Evolutionary conservation across 2,888 invertebrate species (phyloP), one percentile per base, ranked within the genome.

Genomic region (Agrotis exclamationis): DNA sequence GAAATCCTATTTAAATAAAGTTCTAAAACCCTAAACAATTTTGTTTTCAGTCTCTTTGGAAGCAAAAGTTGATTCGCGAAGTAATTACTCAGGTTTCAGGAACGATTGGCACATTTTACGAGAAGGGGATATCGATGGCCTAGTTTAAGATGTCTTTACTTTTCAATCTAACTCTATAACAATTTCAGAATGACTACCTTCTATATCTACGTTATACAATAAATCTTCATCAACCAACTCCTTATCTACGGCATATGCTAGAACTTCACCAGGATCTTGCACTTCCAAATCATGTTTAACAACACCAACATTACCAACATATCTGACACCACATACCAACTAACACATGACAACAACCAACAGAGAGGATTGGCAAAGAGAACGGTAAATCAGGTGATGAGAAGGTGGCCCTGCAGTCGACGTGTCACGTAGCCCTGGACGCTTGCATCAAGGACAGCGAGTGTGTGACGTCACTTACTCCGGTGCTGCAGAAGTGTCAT

Each of bases 401-500:
- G 72, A 96, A 96, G 91, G 95, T 97, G 90, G 97, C 97, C 50
- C 97, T 97, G 75, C 97, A 98, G 95, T 98, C 98, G 88, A 99
- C 99, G 85, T 99, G 99, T 94, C 98, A 98, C 94, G 97, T 98
- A 84, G 98, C 98, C 60, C 96, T 98, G 96, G 97, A 98, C 89
- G 97, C 97, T 76, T 98, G 98, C 95, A 98, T 98, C 94, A 98
- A 97, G 93, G 98, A 98, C 95, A 97, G 97, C 87, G 97, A 97
- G 90, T 99, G 99, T 92, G 97, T 97, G 91, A 96, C 97, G 86
- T 97, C 98, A 70, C 96, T 99, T 88, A 98, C 98, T 65, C 98
- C 98, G n/a, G 98, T 99, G 85, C 96, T 99, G 87, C 98, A 97
- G 94, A 97, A 98, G 92, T 99, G 99, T 91, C 98, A 98, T 89